A percentile compares a stretch with the other conserved stretches of the same genome.
phyloP scores from a whole-genome alignment of 1,140 invertebrate species.

The Periplaneta americana region DNA sequence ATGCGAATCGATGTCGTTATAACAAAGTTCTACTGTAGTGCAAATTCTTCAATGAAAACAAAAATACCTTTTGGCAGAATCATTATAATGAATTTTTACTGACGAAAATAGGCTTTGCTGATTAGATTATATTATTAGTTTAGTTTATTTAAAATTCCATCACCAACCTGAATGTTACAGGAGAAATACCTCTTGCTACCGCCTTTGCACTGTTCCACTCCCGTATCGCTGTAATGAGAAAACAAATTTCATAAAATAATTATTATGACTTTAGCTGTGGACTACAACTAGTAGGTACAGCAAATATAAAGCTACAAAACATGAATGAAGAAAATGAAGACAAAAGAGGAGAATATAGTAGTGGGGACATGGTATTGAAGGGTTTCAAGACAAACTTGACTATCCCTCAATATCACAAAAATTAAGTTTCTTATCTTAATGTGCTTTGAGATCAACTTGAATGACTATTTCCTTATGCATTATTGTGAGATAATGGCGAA shows the following conservation, averaged over 20 bases:
- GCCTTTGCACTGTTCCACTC: constrained; percentile 59
- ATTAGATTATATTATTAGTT: not conserved
- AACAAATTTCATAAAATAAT: constrained; percentile 16
- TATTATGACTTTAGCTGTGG: not conserved
- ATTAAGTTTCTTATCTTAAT: too few species aligned
- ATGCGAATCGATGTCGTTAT: not conserved
- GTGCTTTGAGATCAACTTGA: too few species aligned
- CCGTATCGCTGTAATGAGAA: constrained; percentile 45
- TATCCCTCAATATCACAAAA: too few species aligned
- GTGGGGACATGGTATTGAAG: too few species aligned
- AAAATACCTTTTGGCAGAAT: not conserved
- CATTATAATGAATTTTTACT: not conserved
- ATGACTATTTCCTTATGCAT: too few species aligned
- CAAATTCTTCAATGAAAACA: too few species aligned
- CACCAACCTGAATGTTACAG: constrained; percentile 76
- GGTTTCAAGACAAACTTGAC: too few species aligned
- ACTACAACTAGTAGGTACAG: too few species aligned
- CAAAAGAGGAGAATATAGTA: too few species aligned
- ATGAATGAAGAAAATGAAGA: too few species aligned
- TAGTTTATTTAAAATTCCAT: not conserved
- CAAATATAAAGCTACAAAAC: too few species aligned
- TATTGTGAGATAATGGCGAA: too few species aligned
- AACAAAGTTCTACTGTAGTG: not conserved
- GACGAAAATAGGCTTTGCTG: not conserved
- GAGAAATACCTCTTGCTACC: constrained; percentile 78